A percentile compares a stretch with the other conserved stretches of the same genome.
Evolutionary conservation across 2,888 invertebrate species (phyloP).

Genomic region (Thyatira batis): DNA sequence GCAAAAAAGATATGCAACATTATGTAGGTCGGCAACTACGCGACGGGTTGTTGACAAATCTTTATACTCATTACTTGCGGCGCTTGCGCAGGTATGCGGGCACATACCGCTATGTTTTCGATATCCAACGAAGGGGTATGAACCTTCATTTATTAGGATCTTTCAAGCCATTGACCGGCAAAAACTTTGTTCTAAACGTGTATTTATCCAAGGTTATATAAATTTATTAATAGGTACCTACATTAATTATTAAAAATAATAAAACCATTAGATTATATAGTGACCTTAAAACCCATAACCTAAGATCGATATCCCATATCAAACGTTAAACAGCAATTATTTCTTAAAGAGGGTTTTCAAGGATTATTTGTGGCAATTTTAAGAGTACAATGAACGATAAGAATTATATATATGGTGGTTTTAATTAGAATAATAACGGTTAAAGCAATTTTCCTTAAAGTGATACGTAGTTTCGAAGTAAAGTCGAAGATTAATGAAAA

Average conservation of each 20-base stretch:
- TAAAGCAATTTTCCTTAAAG: background rate
- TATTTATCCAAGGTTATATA: no score
- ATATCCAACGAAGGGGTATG: conserved; percentile 43
- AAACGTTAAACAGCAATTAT: background rate
- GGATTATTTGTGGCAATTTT: background rate
- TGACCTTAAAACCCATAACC: background rate
- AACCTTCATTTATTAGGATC: conserved; percentile 26
- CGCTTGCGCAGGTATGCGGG: conserved; percentile 44
- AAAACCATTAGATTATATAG: no score
- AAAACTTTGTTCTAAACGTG: no score
- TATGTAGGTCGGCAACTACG: conserved; percentile 33
- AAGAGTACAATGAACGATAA: background rate
- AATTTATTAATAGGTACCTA: no score
- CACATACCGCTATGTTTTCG: conserved; percentile 38
- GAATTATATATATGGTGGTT: background rate
- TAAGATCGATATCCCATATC: background rate
- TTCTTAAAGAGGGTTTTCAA: background rate
- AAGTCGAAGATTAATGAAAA: background rate
- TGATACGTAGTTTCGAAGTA: background rate
- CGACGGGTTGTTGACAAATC: conserved; percentile 38
- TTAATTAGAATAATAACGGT: background rate
- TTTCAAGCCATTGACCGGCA: background rate
- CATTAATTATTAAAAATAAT: no score
- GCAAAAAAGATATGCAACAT: background rate
- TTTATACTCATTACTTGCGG: conserved; percentile 37